A percentile compares a stretch with the other conserved stretches of the same genome.
phyloP scores from a whole-genome alignment of 1,140 invertebrate genomes.

The Macrocentrus cingulum region DNA sequence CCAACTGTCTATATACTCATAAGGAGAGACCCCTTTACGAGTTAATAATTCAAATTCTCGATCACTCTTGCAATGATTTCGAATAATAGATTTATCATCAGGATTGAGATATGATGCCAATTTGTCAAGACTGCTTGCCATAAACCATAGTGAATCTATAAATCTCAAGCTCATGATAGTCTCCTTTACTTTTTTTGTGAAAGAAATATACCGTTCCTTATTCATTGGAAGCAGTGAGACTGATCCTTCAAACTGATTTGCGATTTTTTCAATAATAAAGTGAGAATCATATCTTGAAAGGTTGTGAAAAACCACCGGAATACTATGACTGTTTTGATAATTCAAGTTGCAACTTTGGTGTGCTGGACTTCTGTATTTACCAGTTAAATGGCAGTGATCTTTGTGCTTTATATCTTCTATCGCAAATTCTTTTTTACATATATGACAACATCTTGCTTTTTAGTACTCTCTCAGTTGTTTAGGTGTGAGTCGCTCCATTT shows the following conservation, averaged over 20 bases:
- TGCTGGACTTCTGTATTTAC: neutral
- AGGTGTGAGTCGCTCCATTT: constrained; percentile 12
- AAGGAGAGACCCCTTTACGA: constrained; percentile 9
- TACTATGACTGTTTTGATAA: neutral
- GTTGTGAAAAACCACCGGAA: neutral
- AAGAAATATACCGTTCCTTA: no score
- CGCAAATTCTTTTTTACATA: neutral
- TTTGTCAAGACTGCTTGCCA: neutral
- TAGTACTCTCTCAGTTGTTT: no score
- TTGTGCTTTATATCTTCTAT: neutral
- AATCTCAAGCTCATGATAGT: neutral
- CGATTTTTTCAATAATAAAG: no score
- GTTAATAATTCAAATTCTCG: constrained; percentile 2
- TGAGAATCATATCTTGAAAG: no score
- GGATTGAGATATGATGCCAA: neutral
- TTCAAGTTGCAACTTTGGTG: neutral
- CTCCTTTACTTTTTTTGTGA: neutral
- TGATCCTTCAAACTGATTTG: no score
- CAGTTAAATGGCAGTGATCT: constrained; percentile 1
- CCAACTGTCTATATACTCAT: no score
- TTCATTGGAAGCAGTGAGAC: no score
- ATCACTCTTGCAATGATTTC: neutral
- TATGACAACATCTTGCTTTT: constrained; percentile 16
- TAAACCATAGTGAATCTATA: neutral
- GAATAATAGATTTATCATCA: neutral